Conservation (phyloP, 37 sponge, comb jelly and placozoan species). For the Oopsacas minuta region DNA sequence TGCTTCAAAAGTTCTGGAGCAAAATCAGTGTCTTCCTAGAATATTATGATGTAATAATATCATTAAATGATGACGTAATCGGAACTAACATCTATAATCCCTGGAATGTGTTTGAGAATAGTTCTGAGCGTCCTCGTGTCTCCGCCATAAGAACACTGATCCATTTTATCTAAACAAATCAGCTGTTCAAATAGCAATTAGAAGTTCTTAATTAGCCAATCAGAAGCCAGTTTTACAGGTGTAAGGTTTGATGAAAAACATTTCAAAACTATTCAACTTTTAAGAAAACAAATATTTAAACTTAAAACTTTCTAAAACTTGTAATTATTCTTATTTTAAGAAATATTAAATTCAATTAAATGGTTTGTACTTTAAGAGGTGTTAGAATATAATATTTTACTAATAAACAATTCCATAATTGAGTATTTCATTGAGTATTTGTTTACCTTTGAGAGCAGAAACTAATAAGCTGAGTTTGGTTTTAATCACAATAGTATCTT, state of each 20-base stretch:
- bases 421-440: too few relatives aligned
- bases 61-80: background rate
- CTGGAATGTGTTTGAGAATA: background rate
- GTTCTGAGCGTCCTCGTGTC: background rate
- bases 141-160: background rate
- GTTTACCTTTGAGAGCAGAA: background rate
- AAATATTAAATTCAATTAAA: too few relatives aligned
- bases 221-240: too few relatives aligned
- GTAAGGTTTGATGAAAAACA: too few relatives aligned
- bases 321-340: too few relatives aligned
- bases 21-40: background rate
- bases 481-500: background rate
- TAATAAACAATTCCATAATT: too few relatives aligned
- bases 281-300: too few relatives aligned
- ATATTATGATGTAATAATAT: background rate
- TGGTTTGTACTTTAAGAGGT: too few relatives aligned
- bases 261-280: too few relatives aligned
- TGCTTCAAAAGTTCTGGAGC: background rate
- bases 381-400: too few relatives aligned
- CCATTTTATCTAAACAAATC: background rate
- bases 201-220: background rate
- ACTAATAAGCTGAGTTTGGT: background rate
- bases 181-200: background rate
- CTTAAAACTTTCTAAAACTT: too few relatives aligned
- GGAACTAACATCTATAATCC: background rate